These are phyloP conservation scores for Pandemis heparana DNA, from an alignment of 2,888 invertebrate genomes.

Conservation along the genomic window DNA sequence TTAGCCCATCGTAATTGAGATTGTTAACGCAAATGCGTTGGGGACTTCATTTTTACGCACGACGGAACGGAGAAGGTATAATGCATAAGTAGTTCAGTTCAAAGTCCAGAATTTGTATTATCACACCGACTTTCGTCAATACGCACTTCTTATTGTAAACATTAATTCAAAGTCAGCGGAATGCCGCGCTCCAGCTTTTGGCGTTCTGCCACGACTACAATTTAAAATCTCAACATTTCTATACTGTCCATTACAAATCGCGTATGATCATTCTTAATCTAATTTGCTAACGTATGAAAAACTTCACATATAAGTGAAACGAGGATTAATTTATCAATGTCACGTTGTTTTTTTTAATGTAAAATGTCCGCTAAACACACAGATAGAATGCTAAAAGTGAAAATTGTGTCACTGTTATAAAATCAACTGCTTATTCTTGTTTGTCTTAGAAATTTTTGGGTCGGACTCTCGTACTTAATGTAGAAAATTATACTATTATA, in stretches of 20 bases:
- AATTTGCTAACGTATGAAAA: not conserved
- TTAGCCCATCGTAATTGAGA: too few relatives aligned
- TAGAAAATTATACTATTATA: too few relatives aligned
- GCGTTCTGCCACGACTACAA: slow-evolving; percentile 13
- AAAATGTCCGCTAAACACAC: not conserved
- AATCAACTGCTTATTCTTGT: too few relatives aligned
- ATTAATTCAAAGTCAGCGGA: slow-evolving; percentile 1
- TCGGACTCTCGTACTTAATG: too few relatives aligned
- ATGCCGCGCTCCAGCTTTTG: slow-evolving; percentile 1
- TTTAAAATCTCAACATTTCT: slow-evolving; percentile 21
- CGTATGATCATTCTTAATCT: slow-evolving; percentile 14
- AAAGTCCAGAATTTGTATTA: not conserved
- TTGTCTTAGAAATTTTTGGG: too few relatives aligned
- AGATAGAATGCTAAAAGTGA: not conserved
- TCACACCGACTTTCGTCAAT: slow-evolving; percentile 12
- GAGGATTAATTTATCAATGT: not conserved
- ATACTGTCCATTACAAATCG: slow-evolving; percentile 1
- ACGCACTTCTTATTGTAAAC: slow-evolving; percentile 15
- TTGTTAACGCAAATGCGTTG: too few relatives aligned
- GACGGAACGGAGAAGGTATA: too few relatives aligned
- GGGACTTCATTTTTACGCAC: too few relatives aligned
- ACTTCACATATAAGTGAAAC: not conserved
- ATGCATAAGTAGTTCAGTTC: not conserved
- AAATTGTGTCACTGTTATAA: not conserved
- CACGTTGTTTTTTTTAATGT: not conserved